These are phyloP conservation scores for Ornithoptera alexandrae DNA, from an alignment of 2,888 invertebrate genomes.

Conservation along the genomic window DNA sequence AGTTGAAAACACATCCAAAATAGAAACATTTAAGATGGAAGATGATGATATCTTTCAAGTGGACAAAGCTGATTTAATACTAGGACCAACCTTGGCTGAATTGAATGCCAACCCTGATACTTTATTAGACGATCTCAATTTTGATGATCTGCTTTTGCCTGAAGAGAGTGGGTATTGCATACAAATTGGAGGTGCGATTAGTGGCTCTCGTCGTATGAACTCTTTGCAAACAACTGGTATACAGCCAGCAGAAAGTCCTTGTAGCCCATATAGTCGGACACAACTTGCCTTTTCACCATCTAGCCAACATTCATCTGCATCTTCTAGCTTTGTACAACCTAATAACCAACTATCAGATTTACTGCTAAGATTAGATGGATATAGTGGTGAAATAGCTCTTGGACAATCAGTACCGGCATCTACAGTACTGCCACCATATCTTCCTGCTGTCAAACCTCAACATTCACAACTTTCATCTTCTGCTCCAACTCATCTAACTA, in stretches of 20 bases:
- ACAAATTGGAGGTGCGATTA: slow-evolving; percentile 75
- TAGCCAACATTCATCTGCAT: slow-evolving; percentile 82
- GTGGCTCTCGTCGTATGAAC: slow-evolving; percentile 55
- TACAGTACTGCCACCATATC: slow-evolving; percentile 72
- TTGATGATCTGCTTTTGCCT: slow-evolving; percentile 89
- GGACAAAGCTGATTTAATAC: slow-evolving; percentile 91
- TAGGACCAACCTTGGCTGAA: slow-evolving; percentile 91
- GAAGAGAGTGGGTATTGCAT: slow-evolving; percentile 82
- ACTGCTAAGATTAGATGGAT: slow-evolving; percentile 83
- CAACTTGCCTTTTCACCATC: slow-evolving; percentile 83
- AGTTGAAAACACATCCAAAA: slow-evolving; percentile 67
- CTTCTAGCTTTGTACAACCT: slow-evolving; percentile 70
- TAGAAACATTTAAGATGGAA: slow-evolving; percentile 87
- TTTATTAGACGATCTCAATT: slow-evolving; percentile 89
- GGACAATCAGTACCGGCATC: slow-evolving; percentile 84
- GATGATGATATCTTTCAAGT: slow-evolving; percentile 94
- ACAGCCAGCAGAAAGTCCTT: slow-evolving; percentile 66
- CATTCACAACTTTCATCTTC: slow-evolving; percentile 89
- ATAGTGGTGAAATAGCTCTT: slow-evolving; percentile 75
- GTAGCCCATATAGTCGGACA: slow-evolving; percentile 73
- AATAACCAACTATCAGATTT: slow-evolving; percentile 81
- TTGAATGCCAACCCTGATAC: slow-evolving; percentile 92
- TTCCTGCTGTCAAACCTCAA: slow-evolving; percentile 60
- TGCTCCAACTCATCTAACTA: slow-evolving; percentile 90
- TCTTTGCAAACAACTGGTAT: slow-evolving; percentile 49